Percentiles rank a stretch among this genome's conserved stretches.
phyloP scores from a whole-genome alignment of 2,888 invertebrate species.

The Tholera decimalis region DNA sequence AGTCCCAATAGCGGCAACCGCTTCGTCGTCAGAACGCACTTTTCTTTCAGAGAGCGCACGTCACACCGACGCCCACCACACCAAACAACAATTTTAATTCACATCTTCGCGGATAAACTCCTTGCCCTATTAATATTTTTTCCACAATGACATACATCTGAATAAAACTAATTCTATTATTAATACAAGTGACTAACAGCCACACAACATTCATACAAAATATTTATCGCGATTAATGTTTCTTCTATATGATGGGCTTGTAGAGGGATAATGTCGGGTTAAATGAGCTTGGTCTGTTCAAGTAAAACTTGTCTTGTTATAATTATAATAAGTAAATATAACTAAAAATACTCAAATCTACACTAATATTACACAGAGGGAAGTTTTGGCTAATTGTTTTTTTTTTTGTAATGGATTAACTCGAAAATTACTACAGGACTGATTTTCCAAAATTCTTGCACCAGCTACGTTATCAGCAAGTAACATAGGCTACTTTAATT shows the following conservation, averaged over 20 bases:
- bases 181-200: slow-evolving; percentile 56
- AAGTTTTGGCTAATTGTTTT: too few relatives aligned
- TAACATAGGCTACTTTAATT: too few relatives aligned
- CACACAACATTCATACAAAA: slow-evolving; percentile 38
- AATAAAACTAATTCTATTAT: slow-evolving; percentile 64
- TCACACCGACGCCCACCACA: slow-evolving; percentile 68
- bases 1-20: slow-evolving; percentile 61
- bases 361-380: too few relatives aligned
- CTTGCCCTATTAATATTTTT: slow-evolving; percentile 75
- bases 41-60: slow-evolving; percentile 58
- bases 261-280: slow-evolving; percentile 35
- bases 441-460: too few relatives aligned
- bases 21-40: slow-evolving; percentile 56
- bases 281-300: slow-evolving; percentile 9
- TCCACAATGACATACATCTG: slow-evolving; percentile 65
- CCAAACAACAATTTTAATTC: slow-evolving; percentile 77
- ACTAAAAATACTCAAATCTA: background rate
- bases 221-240: slow-evolving; percentile 41
- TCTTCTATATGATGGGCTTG: slow-evolving; percentile 25
- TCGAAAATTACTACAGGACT: too few relatives aligned
- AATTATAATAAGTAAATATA: background rate
- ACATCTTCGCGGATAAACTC: slow-evolving; percentile 74
- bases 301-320: slow-evolving; percentile 2
- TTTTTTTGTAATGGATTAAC: too few relatives aligned
- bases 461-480: too few relatives aligned